These are phyloP conservation scores for Mantis religiosa DNA, from an alignment of 2,888 invertebrate genomes.

Conservation along the genomic window DNA sequence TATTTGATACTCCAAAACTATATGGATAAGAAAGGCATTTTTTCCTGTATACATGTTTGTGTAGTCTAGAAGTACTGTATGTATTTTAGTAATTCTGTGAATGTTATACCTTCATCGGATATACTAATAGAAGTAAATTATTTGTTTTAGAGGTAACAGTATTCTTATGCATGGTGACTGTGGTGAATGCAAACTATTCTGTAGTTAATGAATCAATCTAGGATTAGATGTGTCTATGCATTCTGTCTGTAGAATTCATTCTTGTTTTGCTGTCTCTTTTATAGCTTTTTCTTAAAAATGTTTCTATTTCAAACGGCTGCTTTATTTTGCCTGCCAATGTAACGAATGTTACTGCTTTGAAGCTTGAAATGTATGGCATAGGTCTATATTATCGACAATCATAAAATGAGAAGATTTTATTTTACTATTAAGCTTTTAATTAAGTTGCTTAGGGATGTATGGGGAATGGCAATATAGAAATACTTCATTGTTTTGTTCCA, in stretches of 20 bases:
- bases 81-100: neutral
- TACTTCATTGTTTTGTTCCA: neutral
- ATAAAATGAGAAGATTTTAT: neutral
- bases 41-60: neutral
- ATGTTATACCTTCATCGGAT: neutral
- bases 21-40: neutral
- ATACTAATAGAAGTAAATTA: neutral
- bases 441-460: neutral
- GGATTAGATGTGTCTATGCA: neutral
- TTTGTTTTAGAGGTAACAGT: neutral
- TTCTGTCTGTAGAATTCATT: neutral
- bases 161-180: neutral
- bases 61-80: neutral
- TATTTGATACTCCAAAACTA: neutral
- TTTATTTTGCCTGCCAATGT: neutral
- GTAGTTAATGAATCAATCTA: neutral
- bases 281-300: neutral
- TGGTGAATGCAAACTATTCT: neutral
- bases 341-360: neutral
- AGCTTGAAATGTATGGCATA: neutral
- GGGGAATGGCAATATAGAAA: neutral
- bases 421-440: neutral
- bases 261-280: neutral
- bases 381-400: too few relatives aligned
- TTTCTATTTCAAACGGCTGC: neutral